Base-by-base conservation (phyloP, 2,797 vertebrate genomes). In the Danio kyathit region DNA sequence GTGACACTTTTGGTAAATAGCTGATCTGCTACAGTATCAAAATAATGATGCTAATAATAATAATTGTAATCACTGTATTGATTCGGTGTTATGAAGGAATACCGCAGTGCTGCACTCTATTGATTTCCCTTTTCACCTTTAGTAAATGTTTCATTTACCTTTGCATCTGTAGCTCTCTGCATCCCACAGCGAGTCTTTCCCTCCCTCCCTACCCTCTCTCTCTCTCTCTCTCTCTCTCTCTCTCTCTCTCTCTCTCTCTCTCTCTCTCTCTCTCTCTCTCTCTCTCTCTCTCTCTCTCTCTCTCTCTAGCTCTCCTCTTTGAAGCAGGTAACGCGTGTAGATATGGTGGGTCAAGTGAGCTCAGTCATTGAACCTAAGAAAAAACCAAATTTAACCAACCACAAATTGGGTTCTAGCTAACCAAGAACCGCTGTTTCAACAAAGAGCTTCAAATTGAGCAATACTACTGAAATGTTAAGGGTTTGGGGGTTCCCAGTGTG, bases 261-360 rank as follows among this genome's bases (percentile, higher is more conserved):
- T n/a, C n/a, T n/a, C n/a, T n/a, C n/a, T n/a, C n/a, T n/a, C n/a
- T n/a, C n/a, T n/a, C n/a, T n/a, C n/a, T n/a, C n/a, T n/a, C n/a
- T n/a, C n/a, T n/a, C n/a, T n/a, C n/a, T n/a, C 29, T 29, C 1
- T 1, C 29, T 29, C 29, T 29, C 29, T 3, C 29, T 29, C 29
- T 29, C 29, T 29, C 1, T 29, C 29, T 29, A 3, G 3, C 72
- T 83, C 71, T 86, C 84, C 83, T 83, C 82, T 81, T 89, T 87
- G 79, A 90, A 87, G 89, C 87, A 49, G 81, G 16, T 54, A 29
- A 56, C 49, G 14, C 7, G 4, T 41, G 56, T 21, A 5, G 69
- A 72, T 72, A 69, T 72, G 51, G 11, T 43, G 11, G 52, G 67
- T 41, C 51, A 38, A 41, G 29, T 56, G 38, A 54, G n/a, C 12